These are phyloP conservation scores for Coregonus clupeaformis DNA, from an alignment of 2,113 vertebrate species.

Conservation along the genomic window DNA sequence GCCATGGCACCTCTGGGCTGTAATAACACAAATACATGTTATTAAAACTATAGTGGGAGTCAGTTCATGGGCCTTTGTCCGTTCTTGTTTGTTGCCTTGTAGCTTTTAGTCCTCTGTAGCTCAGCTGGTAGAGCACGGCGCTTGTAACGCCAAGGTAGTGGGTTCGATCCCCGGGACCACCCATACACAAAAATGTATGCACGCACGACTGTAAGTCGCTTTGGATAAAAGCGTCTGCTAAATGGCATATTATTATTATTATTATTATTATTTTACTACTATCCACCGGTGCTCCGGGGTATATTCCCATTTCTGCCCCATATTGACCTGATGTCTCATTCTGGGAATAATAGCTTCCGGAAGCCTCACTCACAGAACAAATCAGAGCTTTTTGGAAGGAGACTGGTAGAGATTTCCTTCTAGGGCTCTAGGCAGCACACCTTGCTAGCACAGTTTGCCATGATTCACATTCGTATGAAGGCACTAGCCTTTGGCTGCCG, in stretches of 20 bases:
- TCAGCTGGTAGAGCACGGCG: no score
- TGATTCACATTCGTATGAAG: conserved; percentile 34
- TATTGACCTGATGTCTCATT: conserved; percentile 10
- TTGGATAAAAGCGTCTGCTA: no score
- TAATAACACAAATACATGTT: background rate
- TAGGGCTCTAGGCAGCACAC: conserved; percentile 33
- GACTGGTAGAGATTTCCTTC: conserved; percentile 12
- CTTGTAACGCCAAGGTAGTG: no score
- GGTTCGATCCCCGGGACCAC: no score
- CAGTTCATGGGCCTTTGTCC: background rate
- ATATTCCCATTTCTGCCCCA: background rate
- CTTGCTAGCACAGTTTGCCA: conserved; percentile 18
- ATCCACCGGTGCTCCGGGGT: background rate
- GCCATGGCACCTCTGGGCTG: background rate
- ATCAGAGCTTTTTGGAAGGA: background rate
- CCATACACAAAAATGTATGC: no score
- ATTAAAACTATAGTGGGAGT: background rate
- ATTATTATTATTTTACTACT: no score
- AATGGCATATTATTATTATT: no score
- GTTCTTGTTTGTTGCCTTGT: background rate
- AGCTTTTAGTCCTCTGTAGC: no score
- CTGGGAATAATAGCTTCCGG: conserved; percentile 1
- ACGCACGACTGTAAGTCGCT: no score
- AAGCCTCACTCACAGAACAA: conserved; percentile 11
- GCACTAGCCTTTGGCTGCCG: conserved; percentile 15